phyloP scores from a whole-genome alignment of 2,797 vertebrate species.

The Distichodus sexfasciatus region DNA sequence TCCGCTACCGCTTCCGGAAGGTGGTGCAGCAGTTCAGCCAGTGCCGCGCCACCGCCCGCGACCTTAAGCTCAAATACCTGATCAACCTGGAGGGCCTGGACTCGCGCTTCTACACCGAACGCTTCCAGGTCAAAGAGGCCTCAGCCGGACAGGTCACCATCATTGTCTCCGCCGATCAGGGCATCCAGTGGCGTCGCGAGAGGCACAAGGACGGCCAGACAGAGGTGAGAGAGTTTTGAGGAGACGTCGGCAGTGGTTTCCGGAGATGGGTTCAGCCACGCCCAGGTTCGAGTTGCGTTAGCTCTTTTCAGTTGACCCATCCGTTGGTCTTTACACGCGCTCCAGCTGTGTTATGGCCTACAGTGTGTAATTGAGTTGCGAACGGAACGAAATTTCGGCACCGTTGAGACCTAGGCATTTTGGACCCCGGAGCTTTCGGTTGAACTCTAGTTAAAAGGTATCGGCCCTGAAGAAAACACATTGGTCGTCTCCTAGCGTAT shows the following conservation, averaged over 20 bases:
- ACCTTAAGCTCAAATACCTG: constrained; percentile 95
- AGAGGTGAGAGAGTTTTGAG: too few relatives aligned
- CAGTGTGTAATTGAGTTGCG: too few relatives aligned
- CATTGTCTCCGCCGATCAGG: constrained; percentile 86
- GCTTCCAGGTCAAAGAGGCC: constrained; percentile 88
- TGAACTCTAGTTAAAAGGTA: too few relatives aligned
- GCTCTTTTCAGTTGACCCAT: neutral
- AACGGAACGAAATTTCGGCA: too few relatives aligned
- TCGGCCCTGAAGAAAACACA: too few relatives aligned
- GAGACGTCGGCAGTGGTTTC: too few relatives aligned
- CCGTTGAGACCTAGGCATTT: too few relatives aligned
- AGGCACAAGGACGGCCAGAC: constrained; percentile 66
- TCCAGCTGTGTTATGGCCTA: too few relatives aligned
- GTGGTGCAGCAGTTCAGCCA: constrained; percentile 95
- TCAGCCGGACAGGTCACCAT: constrained; percentile 80
- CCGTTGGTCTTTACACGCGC: too few relatives aligned
- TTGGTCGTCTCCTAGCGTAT: too few relatives aligned
- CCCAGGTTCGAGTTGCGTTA: neutral
- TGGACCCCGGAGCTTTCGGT: too few relatives aligned
- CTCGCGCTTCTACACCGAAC: constrained; percentile 86
- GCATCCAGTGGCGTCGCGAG: constrained; percentile 84
- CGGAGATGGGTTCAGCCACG: too few relatives aligned
- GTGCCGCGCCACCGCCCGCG: constrained; percentile 88
- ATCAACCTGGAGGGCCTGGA: constrained; percentile 93
- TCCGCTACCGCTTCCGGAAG: constrained; percentile 89